Conservation (phyloP, 1,140 invertebrate species). For the Drosophila ercepeae region DNA sequence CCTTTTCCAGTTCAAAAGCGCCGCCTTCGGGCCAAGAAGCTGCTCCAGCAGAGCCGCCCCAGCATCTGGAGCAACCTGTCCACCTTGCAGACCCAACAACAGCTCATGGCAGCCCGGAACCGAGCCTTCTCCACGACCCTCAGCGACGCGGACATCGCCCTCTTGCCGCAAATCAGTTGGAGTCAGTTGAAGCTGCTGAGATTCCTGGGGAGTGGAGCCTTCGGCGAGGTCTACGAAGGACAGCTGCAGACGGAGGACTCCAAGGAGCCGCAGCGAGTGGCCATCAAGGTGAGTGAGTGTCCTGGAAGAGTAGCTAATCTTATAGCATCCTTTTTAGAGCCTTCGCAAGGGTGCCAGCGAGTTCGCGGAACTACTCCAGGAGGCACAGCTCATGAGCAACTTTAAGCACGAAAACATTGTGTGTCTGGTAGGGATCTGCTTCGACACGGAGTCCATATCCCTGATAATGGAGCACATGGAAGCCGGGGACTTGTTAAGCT, state of each 20-base stretch:
- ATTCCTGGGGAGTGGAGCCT: conserved; percentile 97
- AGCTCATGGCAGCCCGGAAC: conserved; percentile 86
- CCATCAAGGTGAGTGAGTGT: conserved; percentile 89
- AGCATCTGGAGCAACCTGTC: conserved; percentile 90
- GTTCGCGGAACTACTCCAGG: conserved; percentile 97
- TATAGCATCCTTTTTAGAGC: conserved; percentile 86
- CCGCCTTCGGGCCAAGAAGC: conserved; percentile 69
- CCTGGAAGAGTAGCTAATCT: not conserved
- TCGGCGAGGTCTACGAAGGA: conserved; percentile 98
- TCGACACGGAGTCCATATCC: conserved; percentile 96
- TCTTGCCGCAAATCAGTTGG: conserved; percentile 92
- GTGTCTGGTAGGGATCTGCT: conserved; percentile 95
- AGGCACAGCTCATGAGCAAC: conserved; percentile 98
- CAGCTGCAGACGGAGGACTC: conserved; percentile 88
- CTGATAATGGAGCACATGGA: conserved; percentile 99
- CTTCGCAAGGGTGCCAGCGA: conserved; percentile 97
- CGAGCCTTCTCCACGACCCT: conserved; percentile 90
- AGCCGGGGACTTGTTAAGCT: conserved; percentile 96
- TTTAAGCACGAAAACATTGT: conserved; percentile 98
- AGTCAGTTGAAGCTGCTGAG: conserved; percentile 92
- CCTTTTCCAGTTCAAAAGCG: conserved; percentile 53
- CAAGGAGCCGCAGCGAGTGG: conserved; percentile 88
- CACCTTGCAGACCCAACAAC: conserved; percentile 91
- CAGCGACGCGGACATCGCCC: conserved; percentile 87
- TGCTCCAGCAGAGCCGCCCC: conserved; percentile 75